Evolutionary conservation across 2,113 vertebrate species (phyloP).

Genomic region (Pterophyllum scalare): DNA sequence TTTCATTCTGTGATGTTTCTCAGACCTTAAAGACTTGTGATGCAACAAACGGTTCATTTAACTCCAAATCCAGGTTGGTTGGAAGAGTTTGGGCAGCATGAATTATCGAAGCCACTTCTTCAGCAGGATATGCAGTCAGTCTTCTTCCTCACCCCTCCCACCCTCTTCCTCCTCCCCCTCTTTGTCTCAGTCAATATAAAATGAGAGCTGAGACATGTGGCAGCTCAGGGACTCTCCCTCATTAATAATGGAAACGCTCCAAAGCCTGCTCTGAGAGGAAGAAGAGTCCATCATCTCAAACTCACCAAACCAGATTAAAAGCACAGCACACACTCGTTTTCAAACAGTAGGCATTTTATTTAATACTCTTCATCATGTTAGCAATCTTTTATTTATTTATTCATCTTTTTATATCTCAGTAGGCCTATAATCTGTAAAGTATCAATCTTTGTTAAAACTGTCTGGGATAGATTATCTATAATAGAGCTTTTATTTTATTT

Average conservation of each 20-base stretch:
- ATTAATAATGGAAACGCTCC: conserved; percentile 71
- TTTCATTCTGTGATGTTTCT: not conserved
- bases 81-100: not conserved
- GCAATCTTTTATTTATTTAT: conserved; percentile 77
- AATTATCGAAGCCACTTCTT: not conserved
- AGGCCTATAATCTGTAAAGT: conserved; percentile 75
- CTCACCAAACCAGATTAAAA: conserved; percentile 34
- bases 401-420: conserved; percentile 61
- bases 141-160: not conserved
- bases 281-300: not conserved
- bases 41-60: not conserved
- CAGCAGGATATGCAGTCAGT: not conserved
- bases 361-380: conserved; percentile 91
- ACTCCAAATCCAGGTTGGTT: not conserved
- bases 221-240: conserved; percentile 59
- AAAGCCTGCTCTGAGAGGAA: not conserved
- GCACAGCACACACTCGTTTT: conserved; percentile 82
- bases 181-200: conserved; percentile 54
- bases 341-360: conserved; percentile 96
- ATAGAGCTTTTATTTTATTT: conserved; percentile 77
- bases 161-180: conserved; percentile 27
- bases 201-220: conserved; percentile 45
- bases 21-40: not conserved
- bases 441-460: conserved; percentile 91
- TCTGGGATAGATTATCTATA: conserved; percentile 79